These are phyloP conservation scores for Morelia viridis DNA, from an alignment of 2,797 vertebrate species.

Conservation along the genomic window DNA sequence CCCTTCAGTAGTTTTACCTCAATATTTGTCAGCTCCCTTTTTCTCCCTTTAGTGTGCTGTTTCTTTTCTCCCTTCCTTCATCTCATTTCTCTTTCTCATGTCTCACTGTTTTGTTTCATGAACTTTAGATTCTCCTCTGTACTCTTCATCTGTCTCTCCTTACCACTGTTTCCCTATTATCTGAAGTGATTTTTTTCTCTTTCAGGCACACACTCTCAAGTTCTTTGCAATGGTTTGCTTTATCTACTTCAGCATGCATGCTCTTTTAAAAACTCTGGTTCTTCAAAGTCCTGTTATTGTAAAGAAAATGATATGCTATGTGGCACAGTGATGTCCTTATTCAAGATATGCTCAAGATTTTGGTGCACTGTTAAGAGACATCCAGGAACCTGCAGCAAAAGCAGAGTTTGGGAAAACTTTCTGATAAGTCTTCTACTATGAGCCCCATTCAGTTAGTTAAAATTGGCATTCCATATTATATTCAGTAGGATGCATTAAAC, in stretches of 20 bases:
- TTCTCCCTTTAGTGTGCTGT: neutral
- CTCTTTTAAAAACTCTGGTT: neutral
- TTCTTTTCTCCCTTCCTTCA: neutral
- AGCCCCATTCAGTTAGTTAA: neutral
- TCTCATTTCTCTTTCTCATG: neutral
- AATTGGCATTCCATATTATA: neutral
- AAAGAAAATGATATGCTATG: neutral
- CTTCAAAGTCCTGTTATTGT: neutral
- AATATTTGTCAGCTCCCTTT: neutral
- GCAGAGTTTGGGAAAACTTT: neutral
- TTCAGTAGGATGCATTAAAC: neutral
- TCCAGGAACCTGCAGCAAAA: neutral
- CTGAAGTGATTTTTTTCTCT: neutral
- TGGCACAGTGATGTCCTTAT: neutral
- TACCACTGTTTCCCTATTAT: neutral
- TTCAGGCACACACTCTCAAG: neutral
- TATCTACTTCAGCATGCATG: neutral
- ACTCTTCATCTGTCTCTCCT: neutral
- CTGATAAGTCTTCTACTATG: accelerated
- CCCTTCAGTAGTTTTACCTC: neutral
- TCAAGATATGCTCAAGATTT: neutral
- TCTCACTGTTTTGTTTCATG: neutral
- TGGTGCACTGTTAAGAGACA: accelerated
- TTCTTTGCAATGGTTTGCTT: neutral
- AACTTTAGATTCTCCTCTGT: neutral